Conservation (phyloP, 2,888 invertebrate genomes). For the Thecophora atra region DNA sequence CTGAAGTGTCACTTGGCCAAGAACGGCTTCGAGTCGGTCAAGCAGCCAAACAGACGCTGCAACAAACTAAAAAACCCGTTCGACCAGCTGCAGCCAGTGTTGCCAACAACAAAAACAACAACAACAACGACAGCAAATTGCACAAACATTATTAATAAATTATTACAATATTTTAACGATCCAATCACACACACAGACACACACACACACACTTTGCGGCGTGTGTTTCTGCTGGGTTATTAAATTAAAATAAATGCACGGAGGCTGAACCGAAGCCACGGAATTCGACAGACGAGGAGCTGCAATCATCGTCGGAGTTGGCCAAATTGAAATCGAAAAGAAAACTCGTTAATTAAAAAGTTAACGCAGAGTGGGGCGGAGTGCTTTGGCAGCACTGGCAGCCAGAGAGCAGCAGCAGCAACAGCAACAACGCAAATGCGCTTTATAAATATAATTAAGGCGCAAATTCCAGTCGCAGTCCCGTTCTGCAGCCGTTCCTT, state of each 20-base stretch:
- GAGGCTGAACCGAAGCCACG: constrained; percentile 30
- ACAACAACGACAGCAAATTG: constrained; percentile 50
- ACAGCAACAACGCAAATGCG: constrained; percentile 7
- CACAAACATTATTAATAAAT: constrained; percentile 59
- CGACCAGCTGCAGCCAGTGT: constrained; percentile 11
- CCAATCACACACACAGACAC: constrained; percentile 19
- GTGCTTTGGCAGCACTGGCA: constrained; percentile 1
- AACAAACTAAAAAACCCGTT: constrained; percentile 37
- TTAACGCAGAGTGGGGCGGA: constrained; percentile 53
- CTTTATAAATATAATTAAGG: constrained; percentile 51
- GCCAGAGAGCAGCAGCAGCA: background rate
- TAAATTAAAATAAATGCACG: constrained; percentile 36
- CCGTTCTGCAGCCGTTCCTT: background rate
- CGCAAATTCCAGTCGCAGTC: background rate
- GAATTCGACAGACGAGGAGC: constrained; percentile 30
- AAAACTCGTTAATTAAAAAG: constrained; percentile 63
- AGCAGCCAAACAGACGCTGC: constrained; percentile 44
- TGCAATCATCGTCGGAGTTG: constrained; percentile 24
- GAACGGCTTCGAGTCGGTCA: background rate
- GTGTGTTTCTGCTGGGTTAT: constrained; percentile 34
- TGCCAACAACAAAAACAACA: constrained; percentile 36
- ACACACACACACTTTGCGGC: constrained; percentile 19
- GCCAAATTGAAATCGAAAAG: constrained; percentile 62
- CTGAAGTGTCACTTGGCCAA: background rate
- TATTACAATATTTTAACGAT: constrained; percentile 47